Evolutionary conservation across 2,888 invertebrate genomes (phyloP).

Genomic region (Anaspis maculata): DNA sequence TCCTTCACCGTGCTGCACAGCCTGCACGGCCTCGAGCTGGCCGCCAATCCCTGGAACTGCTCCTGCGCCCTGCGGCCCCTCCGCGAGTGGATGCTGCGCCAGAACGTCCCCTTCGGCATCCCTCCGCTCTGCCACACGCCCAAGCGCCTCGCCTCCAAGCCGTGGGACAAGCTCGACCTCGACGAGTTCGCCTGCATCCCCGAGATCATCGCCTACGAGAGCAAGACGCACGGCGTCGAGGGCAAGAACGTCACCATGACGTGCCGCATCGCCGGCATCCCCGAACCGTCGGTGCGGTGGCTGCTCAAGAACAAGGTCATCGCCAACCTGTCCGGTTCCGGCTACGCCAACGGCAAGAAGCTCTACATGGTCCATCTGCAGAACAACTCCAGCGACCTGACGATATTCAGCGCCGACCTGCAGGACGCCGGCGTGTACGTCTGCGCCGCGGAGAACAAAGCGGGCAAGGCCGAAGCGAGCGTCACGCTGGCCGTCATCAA

Average conservation of each 20-base stretch:
- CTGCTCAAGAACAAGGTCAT: constrained; percentile 60
- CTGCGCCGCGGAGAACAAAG: constrained; percentile 73
- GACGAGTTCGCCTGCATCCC: constrained; percentile 77
- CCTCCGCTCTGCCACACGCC: constrained; percentile 66
- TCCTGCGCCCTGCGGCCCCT: constrained; percentile 66
- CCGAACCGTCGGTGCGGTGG: constrained; percentile 67
- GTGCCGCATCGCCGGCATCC: constrained; percentile 61
- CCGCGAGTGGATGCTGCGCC: constrained; percentile 69
- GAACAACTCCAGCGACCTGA: constrained; percentile 63
- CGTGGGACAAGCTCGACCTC: constrained; percentile 68
- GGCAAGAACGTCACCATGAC: constrained; percentile 66
- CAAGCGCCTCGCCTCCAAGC: constrained; percentile 51
- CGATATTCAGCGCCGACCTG: constrained; percentile 61
- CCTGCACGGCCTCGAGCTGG: constrained; percentile 66
- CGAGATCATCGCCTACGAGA: constrained; percentile 53
- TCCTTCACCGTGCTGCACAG: constrained; percentile 60
- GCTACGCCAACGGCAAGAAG: constrained; percentile 48
- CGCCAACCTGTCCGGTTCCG: constrained; percentile 50
- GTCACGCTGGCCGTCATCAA: constrained; percentile 64
- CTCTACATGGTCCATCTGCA: constrained; percentile 58
- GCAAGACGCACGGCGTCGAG: constrained; percentile 56
- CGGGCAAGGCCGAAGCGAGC: constrained; percentile 66
- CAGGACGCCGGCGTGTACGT: constrained; percentile 70
- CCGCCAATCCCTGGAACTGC: constrained; percentile 79
- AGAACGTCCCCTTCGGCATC: constrained; percentile 65